Conservation (phyloP, 2,113 vertebrate genomes). For the Cranoglanis bouderius region DNA sequence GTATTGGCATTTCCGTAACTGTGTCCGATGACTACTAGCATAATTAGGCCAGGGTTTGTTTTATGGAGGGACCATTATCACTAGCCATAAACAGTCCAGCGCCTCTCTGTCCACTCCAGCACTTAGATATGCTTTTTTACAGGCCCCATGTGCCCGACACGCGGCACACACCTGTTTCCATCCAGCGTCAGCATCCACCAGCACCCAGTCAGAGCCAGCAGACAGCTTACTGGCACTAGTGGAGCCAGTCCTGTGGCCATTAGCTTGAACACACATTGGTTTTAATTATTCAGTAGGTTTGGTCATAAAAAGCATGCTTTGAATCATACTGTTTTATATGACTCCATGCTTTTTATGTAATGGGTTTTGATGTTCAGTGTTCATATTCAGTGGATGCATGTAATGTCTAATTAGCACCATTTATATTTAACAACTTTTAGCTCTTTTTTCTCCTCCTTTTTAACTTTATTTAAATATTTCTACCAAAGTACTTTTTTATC, state of each 20-base stretch:
- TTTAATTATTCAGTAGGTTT: conserved; percentile 71
- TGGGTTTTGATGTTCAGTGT: conserved; percentile 65
- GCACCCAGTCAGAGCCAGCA: conserved; percentile 22
- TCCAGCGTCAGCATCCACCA: conserved; percentile 39
- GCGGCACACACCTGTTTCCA: conserved; percentile 67
- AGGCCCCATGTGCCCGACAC: conserved; percentile 70
- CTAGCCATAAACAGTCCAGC: conserved; percentile 73
- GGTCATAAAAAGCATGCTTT: conserved; percentile 70
- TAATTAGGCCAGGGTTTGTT: conserved; percentile 72
- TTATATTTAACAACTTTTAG: conserved; percentile 60
- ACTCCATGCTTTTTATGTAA: conserved; percentile 70
- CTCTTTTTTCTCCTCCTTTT: conserved; percentile 42
- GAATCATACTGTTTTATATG: conserved; percentile 73
- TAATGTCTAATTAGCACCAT: conserved; percentile 70
- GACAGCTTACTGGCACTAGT: conserved; percentile 27
- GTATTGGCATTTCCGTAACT: conserved; percentile 4
- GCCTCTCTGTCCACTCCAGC: conserved; percentile 57
- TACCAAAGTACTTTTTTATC: conserved; percentile 35
- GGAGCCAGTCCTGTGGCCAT: conserved; percentile 65
- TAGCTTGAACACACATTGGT: conserved; percentile 67
- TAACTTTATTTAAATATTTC: conserved; percentile 51
- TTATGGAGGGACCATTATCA: conserved; percentile 76
- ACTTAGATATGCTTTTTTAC: conserved; percentile 66
- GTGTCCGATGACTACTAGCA: conserved; percentile 54
- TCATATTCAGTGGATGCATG: conserved; percentile 67